Base-by-base conservation (phyloP, 2,888 invertebrate species). In the Drosophila limbata region DNA sequence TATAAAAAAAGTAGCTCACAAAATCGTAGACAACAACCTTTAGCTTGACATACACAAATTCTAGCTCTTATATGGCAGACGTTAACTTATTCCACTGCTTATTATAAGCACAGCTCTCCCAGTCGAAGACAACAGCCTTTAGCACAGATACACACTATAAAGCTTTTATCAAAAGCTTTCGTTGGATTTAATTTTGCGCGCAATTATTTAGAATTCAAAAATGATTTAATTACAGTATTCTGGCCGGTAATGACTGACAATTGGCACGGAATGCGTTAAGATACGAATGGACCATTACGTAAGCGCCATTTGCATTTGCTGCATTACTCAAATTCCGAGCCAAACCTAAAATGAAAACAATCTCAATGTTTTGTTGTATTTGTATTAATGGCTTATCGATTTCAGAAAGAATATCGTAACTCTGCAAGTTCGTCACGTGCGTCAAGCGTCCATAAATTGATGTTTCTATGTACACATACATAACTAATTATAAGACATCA, bases 401-500 rank as follows among this genome's bases (percentile, higher is more conserved):
- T 42, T 28, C 13, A 21, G 15, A 19, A 35, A 39, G n/a, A 15
- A 31, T 31, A 47, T 35, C 45, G 25, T 21, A 37, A 51, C 68
- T 71, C 71, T 69, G 68, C 57, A 83, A 15, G 67, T 83, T 15
- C 50, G 64, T 83, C 85, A 88, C 85, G 85, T 85, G 81, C 85
- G 42, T 65, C 67, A 70, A 85, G 81, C 79, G 74, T 70, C 79
- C 83, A 85, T 87, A 79, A 85, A 85, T 73, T 79, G 73, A 81
- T 76, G 77, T 71, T 77, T 75, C 28, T 53, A 55, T 65, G 61
- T 44, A 59, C 21, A 31, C 25, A 25, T 25, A 25, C 25, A 25
- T 25, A 25, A 60, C 65, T 47, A 59, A 19, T 19, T 35, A 44
- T 47, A 55, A 62, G 64, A 59, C 68, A 81, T 63, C 5, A 25